Percentiles rank a stretch among this genome's conserved stretches.
Evolutionary conservation across 2,797 vertebrate genomes (phyloP).

Genomic region (Hyperoplus immaculatus): DNA sequence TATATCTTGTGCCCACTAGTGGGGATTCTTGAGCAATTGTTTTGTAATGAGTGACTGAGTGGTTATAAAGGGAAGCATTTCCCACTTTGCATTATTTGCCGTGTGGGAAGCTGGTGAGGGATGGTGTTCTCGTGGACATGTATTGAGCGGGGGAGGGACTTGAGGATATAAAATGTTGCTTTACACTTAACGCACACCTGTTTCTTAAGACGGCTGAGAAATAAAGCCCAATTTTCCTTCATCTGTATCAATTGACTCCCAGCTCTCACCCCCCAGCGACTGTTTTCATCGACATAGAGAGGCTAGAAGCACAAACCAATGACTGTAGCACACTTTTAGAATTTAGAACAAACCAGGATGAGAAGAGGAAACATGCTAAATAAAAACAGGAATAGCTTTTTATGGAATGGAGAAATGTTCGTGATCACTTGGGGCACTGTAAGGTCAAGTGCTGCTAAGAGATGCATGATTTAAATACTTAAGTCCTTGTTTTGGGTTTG

Average conservation of each 20-base stretch:
- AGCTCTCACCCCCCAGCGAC: neutral
- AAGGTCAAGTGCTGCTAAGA: constrained; percentile 68
- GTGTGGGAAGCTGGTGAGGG: constrained; percentile 16
- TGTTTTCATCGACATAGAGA: constrained; percentile 1
- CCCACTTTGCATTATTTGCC: constrained; percentile 1
- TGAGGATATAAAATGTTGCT: neutral
- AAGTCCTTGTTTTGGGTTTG: constrained; percentile 66
- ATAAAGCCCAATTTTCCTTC: neutral
- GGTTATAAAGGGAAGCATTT: neutral
- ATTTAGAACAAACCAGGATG: neutral
- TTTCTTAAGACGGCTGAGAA: neutral
- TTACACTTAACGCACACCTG: neutral
- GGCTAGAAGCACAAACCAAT: neutral
- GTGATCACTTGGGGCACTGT: constrained; percentile 56
- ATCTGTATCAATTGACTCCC: neutral
- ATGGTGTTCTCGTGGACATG: neutral
- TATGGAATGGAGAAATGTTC: constrained; percentile 16
- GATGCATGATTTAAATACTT: constrained; percentile 75
- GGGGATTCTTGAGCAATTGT: neutral
- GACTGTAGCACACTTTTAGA: constrained; percentile 10
- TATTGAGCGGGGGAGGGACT: neutral
- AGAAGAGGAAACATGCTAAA: neutral
- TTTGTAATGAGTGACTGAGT: neutral
- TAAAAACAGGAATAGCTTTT: constrained; percentile 30
- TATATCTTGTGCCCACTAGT: neutral